Percentiles rank a stretch among this genome's conserved stretches.
Evolutionary conservation across 2,888 invertebrate genomes (phyloP).

Genomic region (Limenitis camilla): DNA sequence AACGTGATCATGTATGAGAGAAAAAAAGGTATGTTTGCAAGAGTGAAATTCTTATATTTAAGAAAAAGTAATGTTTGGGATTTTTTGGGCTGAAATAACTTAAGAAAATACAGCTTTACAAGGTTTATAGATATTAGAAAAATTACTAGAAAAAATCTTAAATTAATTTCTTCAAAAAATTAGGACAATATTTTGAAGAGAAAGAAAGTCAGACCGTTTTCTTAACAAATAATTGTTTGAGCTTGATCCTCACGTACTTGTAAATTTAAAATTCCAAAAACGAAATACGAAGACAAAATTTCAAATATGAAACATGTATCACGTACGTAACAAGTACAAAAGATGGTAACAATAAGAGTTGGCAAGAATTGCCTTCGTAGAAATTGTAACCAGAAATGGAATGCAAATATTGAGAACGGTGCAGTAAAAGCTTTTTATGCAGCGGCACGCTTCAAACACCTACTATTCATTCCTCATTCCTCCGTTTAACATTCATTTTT

Average conservation of each 20-base stretch:
- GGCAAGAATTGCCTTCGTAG: conserved; percentile 45
- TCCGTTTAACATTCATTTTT: conserved; percentile 24
- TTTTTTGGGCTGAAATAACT: too few species aligned
- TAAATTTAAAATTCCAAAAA: not conserved
- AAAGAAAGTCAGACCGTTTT: not conserved
- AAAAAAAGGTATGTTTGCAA: too few species aligned
- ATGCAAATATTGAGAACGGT: conserved; percentile 62
- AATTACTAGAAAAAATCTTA: too few species aligned
- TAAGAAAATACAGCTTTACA: too few species aligned
- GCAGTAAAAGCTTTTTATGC: conserved; percentile 56
- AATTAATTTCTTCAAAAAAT: too few species aligned
- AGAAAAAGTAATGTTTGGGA: too few species aligned
- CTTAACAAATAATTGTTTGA: too few species aligned
- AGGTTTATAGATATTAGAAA: too few species aligned
- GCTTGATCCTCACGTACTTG: not conserved
- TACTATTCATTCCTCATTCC: conserved; percentile 24
- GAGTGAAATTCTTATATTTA: too few species aligned
- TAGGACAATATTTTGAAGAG: too few species aligned
- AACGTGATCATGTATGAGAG: too few species aligned
- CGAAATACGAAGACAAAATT: not conserved
- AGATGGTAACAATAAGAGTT: conserved; percentile 41
- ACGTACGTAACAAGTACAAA: conserved; percentile 24
- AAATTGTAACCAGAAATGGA: conserved; percentile 58
- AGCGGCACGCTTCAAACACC: conserved; percentile 46
- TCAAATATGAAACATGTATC: conserved; percentile 2